phyloP scores from a whole-genome alignment of 2,888 invertebrate species.

The Himalopsyche tibetana region DNA sequence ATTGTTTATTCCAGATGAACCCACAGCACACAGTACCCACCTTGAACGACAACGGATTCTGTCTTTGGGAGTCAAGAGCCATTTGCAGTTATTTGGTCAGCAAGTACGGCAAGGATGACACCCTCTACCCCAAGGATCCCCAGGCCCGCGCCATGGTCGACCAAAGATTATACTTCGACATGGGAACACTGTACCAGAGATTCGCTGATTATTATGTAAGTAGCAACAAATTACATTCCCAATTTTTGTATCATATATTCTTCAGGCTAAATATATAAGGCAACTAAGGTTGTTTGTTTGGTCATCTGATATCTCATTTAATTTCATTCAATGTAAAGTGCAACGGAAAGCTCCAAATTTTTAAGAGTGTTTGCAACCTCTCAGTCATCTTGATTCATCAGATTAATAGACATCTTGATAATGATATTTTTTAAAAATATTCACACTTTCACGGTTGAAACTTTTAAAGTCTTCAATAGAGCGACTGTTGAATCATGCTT shows the following conservation, averaged over 20 bases:
- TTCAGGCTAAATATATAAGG: no score
- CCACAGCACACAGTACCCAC: conserved; percentile 92
- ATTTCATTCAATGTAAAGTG: not conserved
- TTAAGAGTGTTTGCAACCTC: no score
- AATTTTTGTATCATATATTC: no score
- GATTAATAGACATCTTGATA: no score
- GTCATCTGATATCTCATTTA: not conserved
- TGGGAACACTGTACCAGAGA: conserved; percentile 84
- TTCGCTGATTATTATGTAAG: conserved; percentile 85
- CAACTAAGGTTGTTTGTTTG: no score
- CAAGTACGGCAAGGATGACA: conserved; percentile 87
- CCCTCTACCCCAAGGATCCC: conserved; percentile 87
- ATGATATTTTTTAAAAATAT: no score
- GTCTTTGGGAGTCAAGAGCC: conserved; percentile 90
- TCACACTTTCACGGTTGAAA: no score
- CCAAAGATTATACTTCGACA: conserved; percentile 87
- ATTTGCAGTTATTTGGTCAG: conserved; percentile 88
- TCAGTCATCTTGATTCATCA: no score
- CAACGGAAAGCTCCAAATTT: no score
- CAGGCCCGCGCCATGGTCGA: conserved; percentile 86
- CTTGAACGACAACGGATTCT: conserved; percentile 88
- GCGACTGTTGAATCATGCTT: no score
- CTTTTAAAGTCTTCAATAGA: no score
- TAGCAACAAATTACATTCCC: conserved; percentile 65
- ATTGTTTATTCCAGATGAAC: conserved; percentile 78